Base-by-base conservation (phyloP, 2,113 vertebrate genomes). In the Salminus brasiliensis region DNA sequence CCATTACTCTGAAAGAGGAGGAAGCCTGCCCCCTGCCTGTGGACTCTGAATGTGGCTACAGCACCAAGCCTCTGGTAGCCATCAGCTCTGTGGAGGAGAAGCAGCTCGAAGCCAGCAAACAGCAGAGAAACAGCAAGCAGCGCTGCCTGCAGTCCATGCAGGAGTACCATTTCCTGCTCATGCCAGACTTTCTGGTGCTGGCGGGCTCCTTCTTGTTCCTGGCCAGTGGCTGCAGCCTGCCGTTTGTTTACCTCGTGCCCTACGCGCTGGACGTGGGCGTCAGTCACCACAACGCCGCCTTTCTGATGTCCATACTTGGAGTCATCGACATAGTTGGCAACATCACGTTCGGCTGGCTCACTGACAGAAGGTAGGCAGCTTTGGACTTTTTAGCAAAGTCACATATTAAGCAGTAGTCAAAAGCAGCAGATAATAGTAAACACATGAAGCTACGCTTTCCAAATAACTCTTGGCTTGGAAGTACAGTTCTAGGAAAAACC, bases 281-380 rank as follows among this genome's bases (percentile, higher is more conserved):
- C 75, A 92, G 90, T 78, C 94, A 95, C 80, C 95, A 96, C 78
- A 91, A 95, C 79, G 96, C 97, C 1, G 96, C 97, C 53, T 95
- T 98, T 82, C 94, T 99, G 67, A 97, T 99, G 96, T 97, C 96
- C 76, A 94, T 97, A 43, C 91, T 98, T n/a, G 97, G 97, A 3
- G 93, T 97, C 83, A 84, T 97, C 43, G 93, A 95, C 88, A 98
- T 99, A 21, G 60, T 97, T 57, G 97, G 97, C 21, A 99, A 98
- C 85, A 87, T 98, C 90, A 95, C 96, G 18, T 98, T 98, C 43
- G 97, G 97, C 81, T 99, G 97, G 97, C 91, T 99, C 78, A 97
- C 94, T 0, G 97, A 99, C 88, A 91, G 92, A 88, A 89, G 88
- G 87, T 88, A 57, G 36, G 87, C 23, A 45, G 18, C 18, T 36